These are phyloP conservation scores for Gastracanthus pulcherrimus DNA, from an alignment of 2,888 invertebrate genomes.

Conservation along the genomic window DNA sequence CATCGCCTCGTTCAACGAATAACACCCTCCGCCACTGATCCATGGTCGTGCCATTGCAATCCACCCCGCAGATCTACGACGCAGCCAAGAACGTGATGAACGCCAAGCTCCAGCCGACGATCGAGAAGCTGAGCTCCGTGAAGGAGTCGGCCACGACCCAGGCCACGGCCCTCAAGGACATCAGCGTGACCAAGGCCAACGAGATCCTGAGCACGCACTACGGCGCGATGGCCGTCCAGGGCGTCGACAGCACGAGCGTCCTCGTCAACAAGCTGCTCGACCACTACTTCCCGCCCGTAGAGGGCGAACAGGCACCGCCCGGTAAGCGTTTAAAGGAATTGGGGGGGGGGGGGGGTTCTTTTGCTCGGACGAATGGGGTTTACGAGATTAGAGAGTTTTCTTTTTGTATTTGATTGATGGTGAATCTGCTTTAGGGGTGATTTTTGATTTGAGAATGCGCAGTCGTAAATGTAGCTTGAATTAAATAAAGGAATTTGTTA, in stretches of 20 bases:
- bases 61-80: slow-evolving; percentile 71
- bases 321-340: no score
- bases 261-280: slow-evolving; percentile 87
- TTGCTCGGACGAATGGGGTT: no score
- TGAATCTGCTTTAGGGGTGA: no score
- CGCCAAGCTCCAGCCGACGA: slow-evolving; percentile 72
- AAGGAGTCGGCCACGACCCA: slow-evolving; percentile 81
- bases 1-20: slow-evolving; percentile 2
- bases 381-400: no score
- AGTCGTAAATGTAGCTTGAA: no score
- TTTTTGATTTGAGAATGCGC: no score
- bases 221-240: slow-evolving; percentile 84
- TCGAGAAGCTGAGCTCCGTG: slow-evolving; percentile 76
- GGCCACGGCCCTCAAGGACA: slow-evolving; percentile 83
- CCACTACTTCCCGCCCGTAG: slow-evolving; percentile 84
- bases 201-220: slow-evolving; percentile 85
- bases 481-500: no score
- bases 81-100: slow-evolving; percentile 74
- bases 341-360: no score
- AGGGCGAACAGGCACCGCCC: slow-evolving; percentile 78
- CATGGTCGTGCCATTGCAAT: no score
- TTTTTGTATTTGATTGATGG: no score
- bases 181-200: slow-evolving; percentile 86
- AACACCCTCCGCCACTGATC: no score
- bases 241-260: slow-evolving; percentile 85